Evolutionary conservation across 2,888 invertebrate species (phyloP), one percentile per base, ranked within the genome.

Genomic region (Andrena praecox): DNA sequence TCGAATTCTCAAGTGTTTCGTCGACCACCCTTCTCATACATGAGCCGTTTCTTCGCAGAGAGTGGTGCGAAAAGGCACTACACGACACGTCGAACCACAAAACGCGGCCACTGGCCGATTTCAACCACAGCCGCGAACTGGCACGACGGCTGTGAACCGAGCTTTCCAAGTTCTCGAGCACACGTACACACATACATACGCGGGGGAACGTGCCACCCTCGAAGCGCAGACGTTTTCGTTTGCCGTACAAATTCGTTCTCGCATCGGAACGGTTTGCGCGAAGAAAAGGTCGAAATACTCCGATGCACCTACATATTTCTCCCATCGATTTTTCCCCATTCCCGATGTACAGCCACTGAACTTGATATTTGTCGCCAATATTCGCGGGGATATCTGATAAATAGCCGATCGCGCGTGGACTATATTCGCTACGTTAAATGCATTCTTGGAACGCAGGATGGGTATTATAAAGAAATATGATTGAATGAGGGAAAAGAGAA

Each of bases 11-110:
- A 48, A 75, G 70, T 63, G 70, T 81, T 75, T 62, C 75, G 66
- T 67, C 67, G 60, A 8, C 52, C n/a, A 70, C 12, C 69, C 59
- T 52, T 70, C 64, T 64, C 69, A n/a, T 81, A 74, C 64, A 66
- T 60, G 69, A 81, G 68, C 64, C 68, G 74, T 74, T 74, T 66
- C 74, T 64, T 67, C 69, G 12, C 48, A 52, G 8, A 20, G 69
- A 77, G 52, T 50, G 63, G 52, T 2, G 77, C 64, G 79, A 85
- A 85, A 82, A 80, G 42, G 73, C 79, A 52, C 74, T 78, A 67
- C 74, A 84, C 59, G 77, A 80, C 76, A 69, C 42, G 73, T 69
- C 79, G 75, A 77, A 73, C 84, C 81, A 67, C 86, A 68, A 80
- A 80, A 76, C 71, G 59, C 70, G 73, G 42, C 73, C 70, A 56